Conservation (phyloP, 2,888 invertebrate genomes). For the Macaria liturata region DNA sequence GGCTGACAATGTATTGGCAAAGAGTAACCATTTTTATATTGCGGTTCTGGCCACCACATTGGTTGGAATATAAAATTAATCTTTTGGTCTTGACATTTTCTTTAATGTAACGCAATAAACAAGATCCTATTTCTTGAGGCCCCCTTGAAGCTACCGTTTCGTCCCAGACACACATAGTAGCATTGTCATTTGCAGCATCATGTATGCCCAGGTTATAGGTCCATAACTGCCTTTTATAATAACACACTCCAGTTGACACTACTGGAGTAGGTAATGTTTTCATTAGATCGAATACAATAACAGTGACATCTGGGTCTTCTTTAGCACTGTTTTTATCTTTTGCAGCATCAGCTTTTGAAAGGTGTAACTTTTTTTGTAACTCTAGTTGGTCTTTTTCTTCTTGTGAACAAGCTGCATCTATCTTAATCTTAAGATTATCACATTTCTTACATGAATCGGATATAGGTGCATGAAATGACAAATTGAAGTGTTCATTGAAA, state of each 20-base stretch:
- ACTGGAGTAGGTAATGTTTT: conserved; percentile 22
- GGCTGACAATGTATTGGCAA: conserved; percentile 31
- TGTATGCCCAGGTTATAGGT: conserved; percentile 17
- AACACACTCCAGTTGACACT: conserved; percentile 18
- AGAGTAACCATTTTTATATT: conserved; percentile 40
- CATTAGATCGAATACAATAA: conserved; percentile 18
- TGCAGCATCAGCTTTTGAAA: too few relatives aligned
- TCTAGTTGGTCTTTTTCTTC: too few relatives aligned
- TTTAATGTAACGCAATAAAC: conserved; percentile 35
- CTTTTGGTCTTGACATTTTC: conserved; percentile 30
- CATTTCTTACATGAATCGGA: too few relatives aligned
- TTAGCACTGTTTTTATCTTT: not conserved
- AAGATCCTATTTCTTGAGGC: conserved; percentile 44
- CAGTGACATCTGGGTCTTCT: conserved; percentile 2
- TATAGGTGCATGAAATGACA: too few relatives aligned
- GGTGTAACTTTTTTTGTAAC: not conserved
- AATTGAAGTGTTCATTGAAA: too few relatives aligned
- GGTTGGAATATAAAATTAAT: conserved; percentile 22
- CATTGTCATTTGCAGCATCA: not conserved
- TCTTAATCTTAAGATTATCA: too few relatives aligned
- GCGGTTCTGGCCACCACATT: not conserved
- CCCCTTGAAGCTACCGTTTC: conserved; percentile 41
- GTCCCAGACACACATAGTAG: conserved; percentile 1
- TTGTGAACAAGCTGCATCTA: too few relatives aligned
- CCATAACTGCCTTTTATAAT: conserved; percentile 22